A percentile compares a stretch with the other conserved stretches of the same genome.
phyloP scores from a whole-genome alignment of 2,113 vertebrate genomes.

The Misgurnus mizolepis region DNA sequence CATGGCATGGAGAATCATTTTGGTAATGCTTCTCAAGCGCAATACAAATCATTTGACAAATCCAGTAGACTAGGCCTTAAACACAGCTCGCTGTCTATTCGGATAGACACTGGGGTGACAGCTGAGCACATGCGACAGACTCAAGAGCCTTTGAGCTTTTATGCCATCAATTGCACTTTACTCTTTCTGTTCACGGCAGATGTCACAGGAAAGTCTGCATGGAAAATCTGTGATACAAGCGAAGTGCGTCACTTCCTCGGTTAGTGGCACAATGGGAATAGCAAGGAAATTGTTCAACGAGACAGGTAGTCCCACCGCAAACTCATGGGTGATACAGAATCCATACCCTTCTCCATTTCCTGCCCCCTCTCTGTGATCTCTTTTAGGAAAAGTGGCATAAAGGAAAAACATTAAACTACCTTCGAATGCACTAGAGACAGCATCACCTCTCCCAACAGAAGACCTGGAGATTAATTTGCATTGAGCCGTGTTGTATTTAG shows the following conservation, averaged over 20 bases:
- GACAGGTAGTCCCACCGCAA: no score
- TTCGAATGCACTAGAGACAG: conserved; percentile 17
- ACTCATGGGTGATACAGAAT: no score
- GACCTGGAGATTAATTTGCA: conserved; percentile 9
- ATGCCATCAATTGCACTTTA: neutral
- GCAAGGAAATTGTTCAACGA: no score
- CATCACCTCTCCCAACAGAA: neutral
- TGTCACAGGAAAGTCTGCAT: neutral
- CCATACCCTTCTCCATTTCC: neutral
- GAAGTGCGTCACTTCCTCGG: no score
- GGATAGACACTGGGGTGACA: neutral
- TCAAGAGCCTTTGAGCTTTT: neutral
- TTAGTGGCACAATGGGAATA: no score
- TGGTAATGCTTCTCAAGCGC: conserved; percentile 43
- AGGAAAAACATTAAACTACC: neutral
- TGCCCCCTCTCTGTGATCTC: neutral
- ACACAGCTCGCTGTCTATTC: conserved; percentile 14
- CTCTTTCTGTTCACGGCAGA: conserved; percentile 7
- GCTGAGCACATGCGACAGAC: neutral
- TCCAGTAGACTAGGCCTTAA: conserved; percentile 38
- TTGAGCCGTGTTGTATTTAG: conserved; percentile 20
- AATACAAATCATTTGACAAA: conserved; percentile 45
- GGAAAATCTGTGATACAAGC: no score
- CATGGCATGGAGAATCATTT: conserved; percentile 45
- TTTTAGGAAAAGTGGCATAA: neutral